Percentiles rank a stretch among this genome's conserved stretches.
These are phyloP conservation scores for Apis cerana DNA, from an alignment of 1,140 invertebrate species.

Conservation along the genomic window DNA sequence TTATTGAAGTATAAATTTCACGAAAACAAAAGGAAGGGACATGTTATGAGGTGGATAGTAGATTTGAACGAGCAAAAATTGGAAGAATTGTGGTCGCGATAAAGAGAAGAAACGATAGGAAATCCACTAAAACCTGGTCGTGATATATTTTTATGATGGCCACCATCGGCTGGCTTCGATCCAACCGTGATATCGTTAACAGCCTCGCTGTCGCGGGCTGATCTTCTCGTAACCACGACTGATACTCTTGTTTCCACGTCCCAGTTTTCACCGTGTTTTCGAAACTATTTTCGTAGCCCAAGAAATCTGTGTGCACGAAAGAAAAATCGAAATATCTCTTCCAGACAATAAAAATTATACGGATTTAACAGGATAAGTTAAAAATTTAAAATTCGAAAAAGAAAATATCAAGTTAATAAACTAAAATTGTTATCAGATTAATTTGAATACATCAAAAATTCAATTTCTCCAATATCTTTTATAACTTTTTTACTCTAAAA, in stretches of 20 bases:
- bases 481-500: no score
- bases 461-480: no score
- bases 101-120: constrained; percentile 1
- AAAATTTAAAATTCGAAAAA: background rate
- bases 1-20: no score
- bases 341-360: background rate
- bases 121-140: background rate
- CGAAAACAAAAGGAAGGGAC: background rate
- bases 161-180: constrained; percentile 23
- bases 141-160: constrained; percentile 24
- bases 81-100: constrained; percentile 4
- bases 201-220: background rate
- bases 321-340: background rate
- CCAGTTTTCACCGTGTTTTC: constrained; percentile 21
- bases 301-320: background rate
- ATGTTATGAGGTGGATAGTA: background rate
- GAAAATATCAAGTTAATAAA: no score
- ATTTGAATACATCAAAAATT: no score
- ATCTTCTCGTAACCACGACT: background rate
- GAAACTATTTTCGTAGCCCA: background rate
- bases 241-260: constrained; percentile 16
- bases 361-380: background rate
- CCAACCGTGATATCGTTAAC: constrained; percentile 38
- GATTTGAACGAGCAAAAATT: background rate
- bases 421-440: no score